phyloP scores from a whole-genome alignment of 2,797 vertebrate genomes.

The Pangasius larnaudii region DNA sequence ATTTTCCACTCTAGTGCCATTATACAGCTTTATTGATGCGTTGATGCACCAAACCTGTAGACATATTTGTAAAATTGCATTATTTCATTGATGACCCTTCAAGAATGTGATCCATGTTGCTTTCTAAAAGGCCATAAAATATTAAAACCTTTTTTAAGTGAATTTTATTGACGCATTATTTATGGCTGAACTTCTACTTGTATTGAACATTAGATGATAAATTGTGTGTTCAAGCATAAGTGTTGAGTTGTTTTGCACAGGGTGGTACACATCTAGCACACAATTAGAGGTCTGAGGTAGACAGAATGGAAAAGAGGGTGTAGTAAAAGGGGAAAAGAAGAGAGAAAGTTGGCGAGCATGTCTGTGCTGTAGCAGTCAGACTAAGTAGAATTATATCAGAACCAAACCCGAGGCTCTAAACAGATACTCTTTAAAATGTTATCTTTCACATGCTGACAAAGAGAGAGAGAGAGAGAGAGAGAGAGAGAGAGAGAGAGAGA shows the following conservation, averaged over 20 bases:
- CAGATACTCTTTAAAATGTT: slow-evolving; percentile 43
- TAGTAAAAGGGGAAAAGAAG: background rate
- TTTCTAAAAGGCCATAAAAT: slow-evolving; percentile 35
- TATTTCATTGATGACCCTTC: slow-evolving; percentile 42
- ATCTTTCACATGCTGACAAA: slow-evolving; percentile 21
- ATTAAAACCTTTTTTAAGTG: slow-evolving; percentile 20
- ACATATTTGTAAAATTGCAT: slow-evolving; percentile 50
- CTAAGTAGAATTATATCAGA: slow-evolving; percentile 49
- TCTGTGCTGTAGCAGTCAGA: slow-evolving; percentile 32
- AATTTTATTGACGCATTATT: slow-evolving; percentile 22
- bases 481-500: no score
- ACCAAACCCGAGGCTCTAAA: slow-evolving; percentile 44
- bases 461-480: slow-evolving; percentile 20
- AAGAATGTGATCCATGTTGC: slow-evolving; percentile 10
- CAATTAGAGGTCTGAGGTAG: slow-evolving; percentile 28
- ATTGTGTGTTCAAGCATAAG: background rate
- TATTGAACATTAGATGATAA: slow-evolving; percentile 20
- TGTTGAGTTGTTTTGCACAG: background rate
- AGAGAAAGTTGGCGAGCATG: background rate
- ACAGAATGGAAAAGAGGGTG: background rate
- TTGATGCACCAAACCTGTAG: slow-evolving; percentile 36
- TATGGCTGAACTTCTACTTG: slow-evolving; percentile 2
- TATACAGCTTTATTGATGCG: slow-evolving; percentile 36
- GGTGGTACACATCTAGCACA: background rate
- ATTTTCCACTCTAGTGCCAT: slow-evolving; percentile 27